A percentile compares a stretch with the other conserved stretches of the same genome.
Evolutionary conservation across 2,113 vertebrate genomes (phyloP).

Genomic region (Apistogramma diplotaenia): DNA sequence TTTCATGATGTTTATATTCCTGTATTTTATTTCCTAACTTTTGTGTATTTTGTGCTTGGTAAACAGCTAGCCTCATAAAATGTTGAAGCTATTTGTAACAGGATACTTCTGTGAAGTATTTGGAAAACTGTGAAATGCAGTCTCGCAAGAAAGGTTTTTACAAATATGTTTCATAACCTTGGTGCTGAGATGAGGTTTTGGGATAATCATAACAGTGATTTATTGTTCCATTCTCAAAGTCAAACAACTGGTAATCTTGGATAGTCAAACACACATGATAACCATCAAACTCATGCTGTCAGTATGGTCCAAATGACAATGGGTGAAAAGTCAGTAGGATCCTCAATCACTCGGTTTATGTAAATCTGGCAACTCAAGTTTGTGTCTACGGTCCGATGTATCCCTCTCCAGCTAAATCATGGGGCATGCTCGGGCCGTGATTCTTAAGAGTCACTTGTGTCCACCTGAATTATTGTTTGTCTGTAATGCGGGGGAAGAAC

Average conservation of each 20-base stretch:
- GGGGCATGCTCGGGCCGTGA: slow-evolving; percentile 58
- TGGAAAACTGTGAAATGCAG: not conserved
- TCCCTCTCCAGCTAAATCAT: slow-evolving; percentile 57
- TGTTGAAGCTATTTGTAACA: slow-evolving; percentile 13
- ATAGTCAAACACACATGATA: slow-evolving; percentile 17
- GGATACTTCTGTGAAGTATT: not conserved
- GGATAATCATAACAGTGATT: not conserved
- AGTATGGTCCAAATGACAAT: slow-evolving; percentile 16
- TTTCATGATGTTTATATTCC: slow-evolving; percentile 26
- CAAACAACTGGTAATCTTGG: slow-evolving; percentile 8
- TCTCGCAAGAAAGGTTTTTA: not conserved
- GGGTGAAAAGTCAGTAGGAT: slow-evolving; percentile 16
- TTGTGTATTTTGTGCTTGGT: slow-evolving; percentile 18
- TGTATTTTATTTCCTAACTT: slow-evolving; percentile 1
- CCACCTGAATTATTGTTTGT: slow-evolving; percentile 80
- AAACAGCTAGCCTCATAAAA: slow-evolving; percentile 10
- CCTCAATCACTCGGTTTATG: slow-evolving; percentile 57
- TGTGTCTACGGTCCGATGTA: slow-evolving; percentile 26
- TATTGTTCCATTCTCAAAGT: slow-evolving; percentile 11
- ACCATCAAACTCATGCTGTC: not conserved
- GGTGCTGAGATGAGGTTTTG: not conserved
- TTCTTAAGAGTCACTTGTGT: slow-evolving; percentile 77
- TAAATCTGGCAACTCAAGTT: slow-evolving; percentile 55
- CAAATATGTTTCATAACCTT: slow-evolving; percentile 23
- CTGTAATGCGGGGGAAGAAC: slow-evolving; percentile 72